Percentiles rank a stretch among this genome's conserved stretches.
These are phyloP conservation scores for Eulithis prunata DNA, from an alignment of 2,888 invertebrate species.

Conservation along the genomic window DNA sequence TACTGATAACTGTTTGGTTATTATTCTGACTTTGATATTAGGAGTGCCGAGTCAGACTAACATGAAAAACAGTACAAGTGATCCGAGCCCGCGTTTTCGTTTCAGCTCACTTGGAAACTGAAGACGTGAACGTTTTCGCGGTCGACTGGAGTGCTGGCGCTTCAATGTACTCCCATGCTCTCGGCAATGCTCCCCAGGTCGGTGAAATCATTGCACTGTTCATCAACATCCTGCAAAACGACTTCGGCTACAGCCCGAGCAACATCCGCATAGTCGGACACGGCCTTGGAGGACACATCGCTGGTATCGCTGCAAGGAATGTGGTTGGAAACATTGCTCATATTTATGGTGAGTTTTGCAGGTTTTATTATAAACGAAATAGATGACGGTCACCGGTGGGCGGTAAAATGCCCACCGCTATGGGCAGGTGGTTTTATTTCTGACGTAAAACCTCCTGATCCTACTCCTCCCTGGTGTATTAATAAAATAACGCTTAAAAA, in stretches of 20 bases:
- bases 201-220: conserved; percentile 67
- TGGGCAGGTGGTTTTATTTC: no score
- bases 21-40: no score
- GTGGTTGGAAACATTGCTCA: conserved; percentile 57
- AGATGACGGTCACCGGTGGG: no score
- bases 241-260: conserved; percentile 57
- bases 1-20: no score
- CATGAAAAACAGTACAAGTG: no score
- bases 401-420: no score
- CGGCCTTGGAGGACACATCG: conserved; percentile 72
- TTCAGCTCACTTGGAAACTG: conserved; percentile 61
- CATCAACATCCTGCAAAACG: conserved; percentile 62
- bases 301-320: conserved; percentile 69
- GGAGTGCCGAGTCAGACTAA: no score
- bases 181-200: conserved; percentile 64
- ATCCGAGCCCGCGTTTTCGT: conserved; percentile 19
- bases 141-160: conserved; percentile 73
- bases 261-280: conserved; percentile 70
- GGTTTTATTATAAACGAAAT: neutral
- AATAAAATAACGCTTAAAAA: no score
- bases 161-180: conserved; percentile 59
- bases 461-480: no score
- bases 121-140: conserved; percentile 70
- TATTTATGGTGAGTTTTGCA: conserved; percentile 61
- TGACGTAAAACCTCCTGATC: no score